Base-by-base conservation (phyloP, 2,113 vertebrate genomes). In the Chionis minor region DNA sequence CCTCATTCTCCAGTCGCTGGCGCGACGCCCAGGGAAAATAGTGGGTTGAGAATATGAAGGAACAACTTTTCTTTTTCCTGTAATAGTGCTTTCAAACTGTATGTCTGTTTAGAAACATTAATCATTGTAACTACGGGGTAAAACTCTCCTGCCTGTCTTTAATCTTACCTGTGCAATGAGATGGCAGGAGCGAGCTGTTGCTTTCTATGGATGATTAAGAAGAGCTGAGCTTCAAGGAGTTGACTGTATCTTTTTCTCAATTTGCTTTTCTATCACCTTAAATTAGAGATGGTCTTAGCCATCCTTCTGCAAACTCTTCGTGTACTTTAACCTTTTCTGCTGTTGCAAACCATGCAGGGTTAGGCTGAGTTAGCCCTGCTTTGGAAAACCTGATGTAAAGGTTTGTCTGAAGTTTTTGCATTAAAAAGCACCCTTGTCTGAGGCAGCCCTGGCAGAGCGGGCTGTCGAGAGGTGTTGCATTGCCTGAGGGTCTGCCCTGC, bases 81-180 rank as follows among this genome's bases (percentile, higher is more conserved):
- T 92, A 96, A 88, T 73, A 93, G 92, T 86, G 87, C 95, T 96
- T 97, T 96, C 92, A 97, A 96, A 90, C 78, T 88, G 32, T 58
- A 78, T 75, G 67, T 94, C 96, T 97, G 96, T 96, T 96, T 97
- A 87, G 96, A 92, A 96, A 96, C 95, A 96, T 95, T 96, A 85
- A 95, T 93, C 92, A 91, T 49, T 88, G 63, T 95, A 97, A 96
- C 94, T 83, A 92, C 2, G 3, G 87, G 92, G 79, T 94, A 94
- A 91, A 95, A 94, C 87, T 88, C 91, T 92, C 74, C 91, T 91
- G 87, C 73, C 93, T 93, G 94, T 92, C 95, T 86, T 91, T 89
- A 71, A 92, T 93, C 70, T 91, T 95, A 91, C 92, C 94, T 94
- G 91, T 51, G 84, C 82, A 81, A 24, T 75, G 85, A 91, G 78